A percentile compares a stretch with the other conserved stretches of the same genome.
These are phyloP conservation scores for Crioceris asparagi DNA, from an alignment of 2,888 invertebrate genomes.

Conservation along the genomic window DNA sequence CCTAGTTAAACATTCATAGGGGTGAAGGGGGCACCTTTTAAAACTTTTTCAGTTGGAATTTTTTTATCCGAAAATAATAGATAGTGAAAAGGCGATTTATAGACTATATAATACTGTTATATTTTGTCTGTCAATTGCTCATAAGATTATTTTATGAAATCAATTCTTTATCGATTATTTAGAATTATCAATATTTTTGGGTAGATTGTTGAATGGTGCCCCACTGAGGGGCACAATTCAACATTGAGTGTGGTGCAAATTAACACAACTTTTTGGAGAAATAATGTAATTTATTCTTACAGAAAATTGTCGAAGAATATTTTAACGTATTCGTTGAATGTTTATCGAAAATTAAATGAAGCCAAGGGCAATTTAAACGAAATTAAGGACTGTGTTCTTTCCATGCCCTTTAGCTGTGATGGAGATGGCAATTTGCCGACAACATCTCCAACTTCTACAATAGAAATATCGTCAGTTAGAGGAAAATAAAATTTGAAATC, in stretches of 20 bases:
- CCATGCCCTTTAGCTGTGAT: conserved; percentile 5
- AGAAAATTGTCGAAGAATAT: neutral
- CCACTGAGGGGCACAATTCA: neutral
- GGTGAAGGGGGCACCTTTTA: conserved; percentile 3
- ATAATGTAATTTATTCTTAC: neutral
- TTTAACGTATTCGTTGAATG: no score
- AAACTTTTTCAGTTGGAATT: conserved; percentile 1
- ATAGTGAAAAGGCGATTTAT: no score
- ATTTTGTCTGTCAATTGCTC: no score
- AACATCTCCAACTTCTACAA: conserved; percentile 2
- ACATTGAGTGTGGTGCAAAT: neutral
- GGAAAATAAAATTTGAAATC: conserved; percentile 4
- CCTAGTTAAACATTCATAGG: no score
- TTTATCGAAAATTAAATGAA: conserved; percentile 1
- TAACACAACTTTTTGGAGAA: neutral
- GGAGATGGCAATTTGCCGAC: conserved; percentile 7
- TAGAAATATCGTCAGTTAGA: conserved; percentile 6
- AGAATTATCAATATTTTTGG: no score
- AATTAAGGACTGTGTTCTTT: conserved; percentile 4
- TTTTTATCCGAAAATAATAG: no score
- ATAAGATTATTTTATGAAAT: no score
- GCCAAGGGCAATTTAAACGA: conserved; percentile 2
- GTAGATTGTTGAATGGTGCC: no score
- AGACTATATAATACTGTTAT: no score
- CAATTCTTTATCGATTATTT: no score